Evolutionary conservation across 2,888 invertebrate genomes (phyloP).

Genomic region (Melitaea athalia): DNA sequence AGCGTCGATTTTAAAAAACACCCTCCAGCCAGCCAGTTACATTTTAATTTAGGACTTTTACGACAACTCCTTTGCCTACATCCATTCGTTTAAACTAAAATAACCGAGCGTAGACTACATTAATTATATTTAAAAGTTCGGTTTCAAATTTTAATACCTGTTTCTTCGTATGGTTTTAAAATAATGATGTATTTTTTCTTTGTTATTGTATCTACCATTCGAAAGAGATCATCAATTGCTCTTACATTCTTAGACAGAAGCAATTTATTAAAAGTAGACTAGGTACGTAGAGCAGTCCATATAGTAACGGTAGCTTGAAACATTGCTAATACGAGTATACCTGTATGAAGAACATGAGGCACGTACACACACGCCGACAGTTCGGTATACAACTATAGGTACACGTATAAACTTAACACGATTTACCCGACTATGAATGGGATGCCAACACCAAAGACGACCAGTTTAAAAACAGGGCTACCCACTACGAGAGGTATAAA

Average conservation of each 20-base stretch:
- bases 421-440: conserved; percentile 34
- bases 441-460: conserved; percentile 17
- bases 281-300: conserved; percentile 35
- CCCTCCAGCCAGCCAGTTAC: conserved; percentile 46
- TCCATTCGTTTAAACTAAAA: conserved; percentile 58
- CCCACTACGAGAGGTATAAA: conserved; percentile 1
- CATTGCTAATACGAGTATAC: conserved; percentile 32
- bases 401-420: conserved; percentile 26
- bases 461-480: conserved; percentile 21
- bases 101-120: conserved; percentile 46
- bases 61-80: conserved; percentile 44
- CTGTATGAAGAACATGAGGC: conserved; percentile 12
- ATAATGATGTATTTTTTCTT: conserved; percentile 60
- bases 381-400: not conserved
- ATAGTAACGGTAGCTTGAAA: conserved; percentile 39
- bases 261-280: conserved; percentile 50
- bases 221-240: conserved; percentile 62
- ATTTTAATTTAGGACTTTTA: conserved; percentile 50
- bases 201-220: conserved; percentile 50
- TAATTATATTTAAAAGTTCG: conserved; percentile 3
- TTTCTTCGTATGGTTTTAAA: conserved; percentile 50
- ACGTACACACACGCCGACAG: conserved; percentile 18
- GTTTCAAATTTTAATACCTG: not conserved
- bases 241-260: conserved; percentile 52
- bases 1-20: conserved; percentile 59